Percentiles rank a stretch among this genome's conserved stretches.
These are phyloP conservation scores for Daboia siamensis DNA, from an alignment of 2,113 vertebrate species.

Conservation along the genomic window DNA sequence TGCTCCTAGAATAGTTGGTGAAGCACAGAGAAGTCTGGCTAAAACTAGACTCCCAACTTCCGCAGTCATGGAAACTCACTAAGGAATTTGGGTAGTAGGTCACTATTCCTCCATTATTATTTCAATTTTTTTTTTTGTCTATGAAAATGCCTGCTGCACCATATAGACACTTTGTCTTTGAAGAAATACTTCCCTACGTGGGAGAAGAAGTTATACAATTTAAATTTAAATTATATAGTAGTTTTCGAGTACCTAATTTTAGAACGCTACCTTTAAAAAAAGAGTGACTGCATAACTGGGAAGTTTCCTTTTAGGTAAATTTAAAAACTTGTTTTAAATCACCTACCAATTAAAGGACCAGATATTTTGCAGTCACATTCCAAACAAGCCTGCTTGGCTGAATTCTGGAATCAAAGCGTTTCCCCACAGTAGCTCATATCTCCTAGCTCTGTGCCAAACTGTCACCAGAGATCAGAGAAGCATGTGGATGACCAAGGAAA, in stretches of 20 bases:
- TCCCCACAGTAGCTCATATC: not conserved
- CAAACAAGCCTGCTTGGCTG: not conserved
- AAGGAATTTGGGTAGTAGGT: not conserved
- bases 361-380: not conserved
- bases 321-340: not conserved
- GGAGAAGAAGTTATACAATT: not conserved
- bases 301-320: not conserved
- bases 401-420: not conserved
- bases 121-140: not conserved
- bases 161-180: not conserved
- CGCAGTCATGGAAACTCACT: not conserved
- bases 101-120: not conserved
- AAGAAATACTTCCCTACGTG: not conserved
- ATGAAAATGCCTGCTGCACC: not conserved
- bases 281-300: not conserved
- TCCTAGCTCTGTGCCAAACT: not conserved
- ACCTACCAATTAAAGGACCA: not conserved
- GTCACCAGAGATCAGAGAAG: not conserved
- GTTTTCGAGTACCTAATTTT: not conserved
- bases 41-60: not conserved
- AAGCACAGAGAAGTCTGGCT: not conserved
- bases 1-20: not conserved
- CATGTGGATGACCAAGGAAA: not conserved
- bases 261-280: not conserved
- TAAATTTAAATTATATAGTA: not conserved